Percentiles rank a stretch among this genome's conserved stretches.
Evolutionary conservation across 2,888 invertebrate species (phyloP).

Genomic region (Pyralis farinalis): DNA sequence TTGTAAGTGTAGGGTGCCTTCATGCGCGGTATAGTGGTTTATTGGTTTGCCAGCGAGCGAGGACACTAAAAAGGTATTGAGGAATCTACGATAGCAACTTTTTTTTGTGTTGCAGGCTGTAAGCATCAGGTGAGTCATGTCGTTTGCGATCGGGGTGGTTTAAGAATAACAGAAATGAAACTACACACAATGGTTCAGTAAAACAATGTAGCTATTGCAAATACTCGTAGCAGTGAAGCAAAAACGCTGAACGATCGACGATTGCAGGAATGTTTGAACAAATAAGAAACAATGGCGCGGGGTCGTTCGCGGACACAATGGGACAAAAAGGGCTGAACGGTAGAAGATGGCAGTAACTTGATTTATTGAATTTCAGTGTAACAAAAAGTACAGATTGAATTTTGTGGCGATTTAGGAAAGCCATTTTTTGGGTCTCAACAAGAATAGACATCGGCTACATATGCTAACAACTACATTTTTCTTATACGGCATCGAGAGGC

Average conservation of each 20-base stretch:
- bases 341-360: neutral
- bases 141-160: no score
- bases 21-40: no score
- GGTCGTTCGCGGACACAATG: neutral
- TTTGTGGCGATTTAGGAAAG: no score
- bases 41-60: no score
- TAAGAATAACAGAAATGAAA: neutral
- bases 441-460: no score
- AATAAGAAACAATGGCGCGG: constrained; percentile 22
- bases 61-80: no score
- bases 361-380: neutral
- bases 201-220: neutral
- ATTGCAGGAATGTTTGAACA: constrained; percentile 46
- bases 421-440: neutral
- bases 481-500: no score
- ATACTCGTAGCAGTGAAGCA: constrained; percentile 23
- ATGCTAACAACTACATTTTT: no score
- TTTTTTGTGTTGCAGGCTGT: no score
- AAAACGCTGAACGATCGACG: constrained; percentile 44
- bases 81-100: no score
- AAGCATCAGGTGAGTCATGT: no score
- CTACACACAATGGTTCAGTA: neutral
- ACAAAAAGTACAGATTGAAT: neutral
- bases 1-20: no score
- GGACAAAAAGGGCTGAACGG: neutral